Conservation (phyloP, 23 tunicate species). For the Corella eumyota region DNA sequence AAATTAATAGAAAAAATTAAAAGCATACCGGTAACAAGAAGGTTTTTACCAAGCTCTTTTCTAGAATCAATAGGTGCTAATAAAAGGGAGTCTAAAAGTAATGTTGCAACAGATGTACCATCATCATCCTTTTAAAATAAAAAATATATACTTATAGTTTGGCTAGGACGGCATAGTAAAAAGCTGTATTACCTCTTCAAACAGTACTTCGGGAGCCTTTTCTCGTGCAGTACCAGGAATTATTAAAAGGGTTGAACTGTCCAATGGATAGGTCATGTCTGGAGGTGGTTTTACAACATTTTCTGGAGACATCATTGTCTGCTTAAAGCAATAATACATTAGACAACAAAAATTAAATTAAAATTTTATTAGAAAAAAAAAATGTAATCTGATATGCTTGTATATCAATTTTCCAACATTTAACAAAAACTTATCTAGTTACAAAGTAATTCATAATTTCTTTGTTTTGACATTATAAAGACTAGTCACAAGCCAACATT, state of each 20-base stretch:
- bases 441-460: too few species aligned
- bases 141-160: background rate
- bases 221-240: conserved; percentile 69
- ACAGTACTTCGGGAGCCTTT: conserved; percentile 65
- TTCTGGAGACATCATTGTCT: too few species aligned
- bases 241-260: conserved; percentile 30
- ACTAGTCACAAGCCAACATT: too few species aligned
- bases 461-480: too few species aligned
- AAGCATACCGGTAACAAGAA: conserved; percentile 45
- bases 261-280: conserved; percentile 60
- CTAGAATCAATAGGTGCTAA: conserved; percentile 59
- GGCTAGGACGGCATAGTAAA: background rate
- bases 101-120: conserved; percentile 51
- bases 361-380: too few species aligned
- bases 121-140: conserved; percentile 49
- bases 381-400: too few species aligned
- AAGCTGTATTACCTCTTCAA: conserved; percentile 52
- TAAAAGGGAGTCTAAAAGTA: conserved; percentile 53
- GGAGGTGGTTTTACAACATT: conserved; percentile 42
- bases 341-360: background rate
- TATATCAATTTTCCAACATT: too few species aligned
- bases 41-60: conserved; percentile 50
- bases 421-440: too few species aligned
- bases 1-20: background rate
- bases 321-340: too few species aligned